phyloP scores from a whole-genome alignment of 1,140 invertebrate genomes.

The Aphelenchoides besseyi region DNA sequence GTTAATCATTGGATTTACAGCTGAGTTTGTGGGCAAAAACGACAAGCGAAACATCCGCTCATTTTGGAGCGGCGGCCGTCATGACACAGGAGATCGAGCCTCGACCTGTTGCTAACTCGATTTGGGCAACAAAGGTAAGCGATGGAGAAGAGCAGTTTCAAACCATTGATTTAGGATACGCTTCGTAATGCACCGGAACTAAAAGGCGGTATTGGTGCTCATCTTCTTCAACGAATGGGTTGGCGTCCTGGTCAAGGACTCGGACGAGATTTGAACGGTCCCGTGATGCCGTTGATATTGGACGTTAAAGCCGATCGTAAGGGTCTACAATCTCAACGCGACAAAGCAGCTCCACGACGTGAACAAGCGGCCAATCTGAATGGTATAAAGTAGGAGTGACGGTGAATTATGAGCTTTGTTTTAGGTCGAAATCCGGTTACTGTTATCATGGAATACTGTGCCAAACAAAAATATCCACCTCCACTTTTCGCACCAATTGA shows the following conservation, averaged over 20 bases:
- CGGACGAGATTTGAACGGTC: constrained; percentile 13
- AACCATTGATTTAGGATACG: not conserved
- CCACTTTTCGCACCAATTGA: constrained; percentile 8
- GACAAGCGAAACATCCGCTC: not conserved
- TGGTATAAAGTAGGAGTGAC: constrained; percentile 1
- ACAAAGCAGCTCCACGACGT: not conserved
- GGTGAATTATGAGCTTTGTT: no score
- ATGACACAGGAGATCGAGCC: not conserved
- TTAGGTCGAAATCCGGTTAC: constrained; percentile 5
- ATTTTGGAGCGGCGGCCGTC: constrained; percentile 10
- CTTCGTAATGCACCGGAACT: constrained; percentile 14
- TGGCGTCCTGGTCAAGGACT: constrained; percentile 11
- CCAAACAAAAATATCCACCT: not conserved
- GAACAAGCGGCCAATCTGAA: constrained; percentile 13
- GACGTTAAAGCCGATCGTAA: constrained; percentile 20
- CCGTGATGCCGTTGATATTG: constrained; percentile 10
- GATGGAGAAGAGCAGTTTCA: not conserved
- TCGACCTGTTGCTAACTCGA: not conserved
- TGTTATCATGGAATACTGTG: constrained; percentile 21
- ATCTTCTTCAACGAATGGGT: constrained; percentile 15
- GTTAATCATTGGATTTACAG: not conserved
- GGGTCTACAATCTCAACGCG: constrained; percentile 4
- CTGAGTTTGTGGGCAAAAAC: constrained; percentile 9
- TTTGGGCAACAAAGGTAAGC: constrained; percentile 23
- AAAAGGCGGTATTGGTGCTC: constrained; percentile 5